Base-by-base conservation (phyloP, 2,113 vertebrate genomes). In the Geococcyx californianus region DNA sequence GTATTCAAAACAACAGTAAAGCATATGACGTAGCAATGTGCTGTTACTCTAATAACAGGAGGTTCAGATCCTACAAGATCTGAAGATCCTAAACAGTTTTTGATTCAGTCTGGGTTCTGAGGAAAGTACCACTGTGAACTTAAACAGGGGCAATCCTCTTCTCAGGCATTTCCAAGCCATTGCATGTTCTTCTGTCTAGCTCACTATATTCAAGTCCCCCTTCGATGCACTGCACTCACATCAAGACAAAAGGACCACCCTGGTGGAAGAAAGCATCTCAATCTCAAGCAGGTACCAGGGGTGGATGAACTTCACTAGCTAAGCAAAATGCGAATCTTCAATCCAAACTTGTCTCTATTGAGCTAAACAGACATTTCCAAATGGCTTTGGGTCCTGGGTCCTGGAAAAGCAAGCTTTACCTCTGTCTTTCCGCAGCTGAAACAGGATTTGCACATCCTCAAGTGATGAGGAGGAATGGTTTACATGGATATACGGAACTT, bases 171-270 rank as follows among this genome's bases (percentile, higher is more conserved):
- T 51, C 55, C 40, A 58, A 86, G n/a, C 29, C 70, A 20, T 7
- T 4, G 10, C 1, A 5, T 5, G 2, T 36, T 42, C 33, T 69
- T 16, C 58, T 34, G 6, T 2, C 31, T 19, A n/a, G n/a, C 16
- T 78, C 51, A 58, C 21, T 13, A 42, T 13, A 54, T 13, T 21
- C 34, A 29, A 29, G 29, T 12, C n/a, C 29, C 38, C 4, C 23
- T 66, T 49, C 3, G 1, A 33, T 6, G 8, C 2, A 1, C 1
- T 23, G 26, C 26, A 12, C 67, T 44, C 31, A 1, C 4, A 24
- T 9, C 17, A 31, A 58, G 28, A 52, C 25, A 45, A n/a, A 73
- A 63, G 29, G 33, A 29, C 13, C 21, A 52, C 9, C 7, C 0
- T 3, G 42, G 34, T 33, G 44, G 36, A 44, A 69, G 55, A 20